Evolutionary conservation across 2,888 invertebrate genomes (phyloP).

Genomic region (Amorpha juglandis): DNA sequence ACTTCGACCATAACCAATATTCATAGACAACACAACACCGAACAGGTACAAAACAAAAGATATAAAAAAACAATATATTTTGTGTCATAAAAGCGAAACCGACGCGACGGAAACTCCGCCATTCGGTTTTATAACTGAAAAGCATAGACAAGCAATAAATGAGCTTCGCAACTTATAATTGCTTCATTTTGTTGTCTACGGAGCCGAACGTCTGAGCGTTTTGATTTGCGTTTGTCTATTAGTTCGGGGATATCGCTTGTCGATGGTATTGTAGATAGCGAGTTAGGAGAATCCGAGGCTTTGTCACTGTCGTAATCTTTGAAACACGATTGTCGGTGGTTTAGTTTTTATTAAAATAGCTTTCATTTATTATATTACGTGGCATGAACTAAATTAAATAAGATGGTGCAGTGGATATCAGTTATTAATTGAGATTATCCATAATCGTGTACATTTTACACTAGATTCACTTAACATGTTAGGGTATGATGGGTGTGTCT

Average conservation of each 20-base stretch:
- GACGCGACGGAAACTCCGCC: slow-evolving; percentile 19
- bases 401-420: too few relatives aligned
- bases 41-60: slow-evolving; percentile 20
- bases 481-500: too few relatives aligned
- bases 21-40: neutral
- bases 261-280: slow-evolving; percentile 23
- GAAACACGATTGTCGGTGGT: neutral
- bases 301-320: slow-evolving; percentile 7
- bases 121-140: slow-evolving; percentile 33
- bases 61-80: slow-evolving; percentile 23
- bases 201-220: slow-evolving; percentile 35
- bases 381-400: too few relatives aligned
- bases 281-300: slow-evolving; percentile 16
- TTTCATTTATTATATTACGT: too few relatives aligned
- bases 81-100: slow-evolving; percentile 20
- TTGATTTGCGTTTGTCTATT: slow-evolving; percentile 29
- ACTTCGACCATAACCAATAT: neutral
- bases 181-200: slow-evolving; percentile 75
- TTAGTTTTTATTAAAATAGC: neutral
- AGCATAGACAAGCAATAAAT: slow-evolving; percentile 82
- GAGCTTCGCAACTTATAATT: slow-evolving; percentile 81
- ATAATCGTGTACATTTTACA: too few relatives aligned
- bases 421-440: too few relatives aligned
- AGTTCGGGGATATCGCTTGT: slow-evolving; percentile 22
- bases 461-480: too few relatives aligned